A percentile compares a stretch with the other conserved stretches of the same genome.
phyloP scores from a whole-genome alignment of 1,140 invertebrate genomes.

The Neotoxoptera formosana region DNA sequence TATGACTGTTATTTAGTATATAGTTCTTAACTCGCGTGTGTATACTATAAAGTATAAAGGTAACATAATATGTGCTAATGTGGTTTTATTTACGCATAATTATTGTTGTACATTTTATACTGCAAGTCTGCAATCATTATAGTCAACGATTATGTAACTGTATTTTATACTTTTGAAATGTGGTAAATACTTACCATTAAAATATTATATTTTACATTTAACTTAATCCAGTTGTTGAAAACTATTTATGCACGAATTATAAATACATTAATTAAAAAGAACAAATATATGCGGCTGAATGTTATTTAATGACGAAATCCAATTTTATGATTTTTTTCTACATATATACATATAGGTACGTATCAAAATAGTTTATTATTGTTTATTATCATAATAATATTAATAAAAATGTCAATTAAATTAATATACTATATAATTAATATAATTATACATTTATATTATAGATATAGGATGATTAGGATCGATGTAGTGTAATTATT shows the following conservation, averaged over 20 bases:
- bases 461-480: too few relatives aligned
- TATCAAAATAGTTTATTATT: too few relatives aligned
- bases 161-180: neutral
- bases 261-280: neutral
- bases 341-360: too few relatives aligned
- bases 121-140: neutral
- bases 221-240: neutral
- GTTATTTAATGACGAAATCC: neutral
- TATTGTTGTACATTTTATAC: neutral
- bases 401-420: too few relatives aligned
- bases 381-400: too few relatives aligned
- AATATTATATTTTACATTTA: neutral
- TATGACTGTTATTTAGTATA: neutral
- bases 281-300: too few relatives aligned
- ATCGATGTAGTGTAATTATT: too few relatives aligned
- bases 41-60: neutral
- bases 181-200: neutral
- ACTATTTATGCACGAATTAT: neutral
- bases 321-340: neutral
- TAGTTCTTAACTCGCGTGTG: neutral
- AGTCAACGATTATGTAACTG: neutral
- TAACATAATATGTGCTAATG: neutral
- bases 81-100: neutral
- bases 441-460: too few relatives aligned
- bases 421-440: too few relatives aligned